A percentile compares a stretch with the other conserved stretches of the same genome.
phyloP scores from a whole-genome alignment of 2,888 invertebrate genomes.

The Thelaira solivaga region DNA sequence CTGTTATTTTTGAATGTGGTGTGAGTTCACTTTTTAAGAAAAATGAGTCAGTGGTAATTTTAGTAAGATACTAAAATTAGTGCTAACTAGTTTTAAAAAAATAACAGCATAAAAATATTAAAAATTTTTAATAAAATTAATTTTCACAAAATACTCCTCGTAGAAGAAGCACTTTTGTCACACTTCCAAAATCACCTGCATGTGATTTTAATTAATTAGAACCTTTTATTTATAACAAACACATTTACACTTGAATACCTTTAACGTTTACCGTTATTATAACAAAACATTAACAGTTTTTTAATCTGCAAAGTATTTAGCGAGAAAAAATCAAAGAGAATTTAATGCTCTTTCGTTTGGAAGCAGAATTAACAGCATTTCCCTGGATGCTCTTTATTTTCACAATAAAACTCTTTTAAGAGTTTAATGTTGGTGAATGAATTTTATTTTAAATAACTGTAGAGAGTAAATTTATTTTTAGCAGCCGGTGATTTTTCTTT shows the following conservation, averaged over 20 bases:
- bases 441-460: not conserved
- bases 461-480: slow-evolving; percentile 3
- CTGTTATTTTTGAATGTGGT: too few species aligned
- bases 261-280: slow-evolving; percentile 15
- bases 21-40: too few species aligned
- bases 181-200: too few species aligned
- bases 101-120: too few species aligned
- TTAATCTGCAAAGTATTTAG: not conserved
- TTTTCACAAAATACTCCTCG: too few species aligned
- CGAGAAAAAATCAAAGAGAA: not conserved
- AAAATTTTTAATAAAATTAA: too few species aligned
- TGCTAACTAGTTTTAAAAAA: too few species aligned
- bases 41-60: too few species aligned
- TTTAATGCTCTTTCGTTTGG: not conserved
- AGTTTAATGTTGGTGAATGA: not conserved
- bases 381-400: too few species aligned
- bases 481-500: not conserved
- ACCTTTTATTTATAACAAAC: not conserved
- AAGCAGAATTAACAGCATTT: not conserved
- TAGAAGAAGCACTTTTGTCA: too few species aligned
- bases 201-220: too few species aligned
- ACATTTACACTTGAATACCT: not conserved
- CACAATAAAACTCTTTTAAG: not conserved
- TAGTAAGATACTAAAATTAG: too few species aligned
- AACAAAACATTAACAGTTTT: not conserved